Evolutionary conservation across 1,140 invertebrate species (phyloP), one percentile per base, ranked within the genome.

Genomic region (Procambarus clarkii): DNA sequence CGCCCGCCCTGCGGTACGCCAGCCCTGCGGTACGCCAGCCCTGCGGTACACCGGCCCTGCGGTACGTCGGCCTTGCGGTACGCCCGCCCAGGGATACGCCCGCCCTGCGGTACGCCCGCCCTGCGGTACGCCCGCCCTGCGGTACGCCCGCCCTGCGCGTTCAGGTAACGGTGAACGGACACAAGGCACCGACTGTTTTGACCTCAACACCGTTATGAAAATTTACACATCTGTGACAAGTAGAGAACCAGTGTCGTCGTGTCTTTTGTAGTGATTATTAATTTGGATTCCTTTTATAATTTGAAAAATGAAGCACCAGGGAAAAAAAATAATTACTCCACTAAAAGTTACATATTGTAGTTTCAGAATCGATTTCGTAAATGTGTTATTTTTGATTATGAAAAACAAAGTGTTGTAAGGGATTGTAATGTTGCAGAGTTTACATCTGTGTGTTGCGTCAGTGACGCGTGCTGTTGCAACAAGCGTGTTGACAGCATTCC

Each of bases 161-260:
- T 54, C 50, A 54, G 7, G 13, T 54, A 54, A 11, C 50, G 50
- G 50, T 54, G 13, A 5, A 54, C 50, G 50, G 34, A 64, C 24
- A 74, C 69, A 74, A 74, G 69, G 69, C 24, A 74, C n/a, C 69
- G 11, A 74, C n/a, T 74, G 69, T 74, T 24, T 74, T 64, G 60
- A 64, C 60, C 60, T 21, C 9, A 64, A 21, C 18, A 64, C 60
- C 60, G 60, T 64, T 64, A 64, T 64, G 60, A 64, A 64, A 15
- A 64, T 64, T 64, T 64, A 18, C 60, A 64, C 60, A 64, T 3
- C 60, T 64, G 60, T 64, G 60, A 15, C 18, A 21, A 64, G 4
- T 64, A 64, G 13, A 15, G 18, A 18, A 64, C 60, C 60, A 15
- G 15, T 11, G 60, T 64, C 18, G 50, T 54, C 13, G 50, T 54